Conservation (phyloP, 2,888 invertebrate species). For the Drosophila mercatorum region DNA sequence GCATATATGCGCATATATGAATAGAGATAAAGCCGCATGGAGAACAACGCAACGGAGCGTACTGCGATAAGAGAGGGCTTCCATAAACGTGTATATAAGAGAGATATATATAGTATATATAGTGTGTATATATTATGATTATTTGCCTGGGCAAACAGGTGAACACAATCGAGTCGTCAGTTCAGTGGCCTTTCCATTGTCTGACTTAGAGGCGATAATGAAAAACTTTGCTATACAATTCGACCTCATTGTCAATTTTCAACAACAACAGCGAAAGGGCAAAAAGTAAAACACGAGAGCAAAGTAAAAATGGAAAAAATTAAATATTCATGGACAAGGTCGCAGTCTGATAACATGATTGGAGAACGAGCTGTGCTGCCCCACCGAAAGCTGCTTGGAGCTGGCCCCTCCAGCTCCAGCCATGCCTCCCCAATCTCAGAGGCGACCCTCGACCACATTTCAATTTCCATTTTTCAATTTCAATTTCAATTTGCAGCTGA, state of each 20-base stretch:
- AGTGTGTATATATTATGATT: conserved; percentile 20
- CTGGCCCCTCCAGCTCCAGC: neutral
- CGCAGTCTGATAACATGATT: conserved; percentile 40
- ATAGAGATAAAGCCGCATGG: conserved; percentile 30
- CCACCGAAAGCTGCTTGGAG: conserved; percentile 5
- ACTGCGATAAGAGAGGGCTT: conserved; percentile 40
- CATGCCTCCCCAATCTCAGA: neutral
- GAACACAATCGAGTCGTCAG: conserved; percentile 53
- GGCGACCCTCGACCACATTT: conserved; percentile 38
- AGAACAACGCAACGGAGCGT: conserved; percentile 47
- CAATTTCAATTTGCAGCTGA: conserved; percentile 50
- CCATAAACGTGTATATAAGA: neutral
- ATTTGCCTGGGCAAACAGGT: conserved; percentile 60
- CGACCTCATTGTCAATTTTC: conserved; percentile 42
- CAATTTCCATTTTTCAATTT: conserved; percentile 40
- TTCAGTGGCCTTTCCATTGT: conserved; percentile 50
- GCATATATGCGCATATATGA: neutral
- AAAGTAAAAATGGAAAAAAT: conserved; percentile 20
- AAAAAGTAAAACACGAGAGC: conserved; percentile 14
- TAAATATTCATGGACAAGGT: conserved; percentile 64
- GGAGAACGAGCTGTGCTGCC: conserved; percentile 11
- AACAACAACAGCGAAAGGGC: conserved; percentile 21
- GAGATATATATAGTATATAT: conserved; percentile 2
- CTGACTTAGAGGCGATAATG: conserved; percentile 57
- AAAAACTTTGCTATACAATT: conserved; percentile 40